Base-by-base conservation (phyloP, 2,113 vertebrate species). In the Dipodomys merriami region DNA sequence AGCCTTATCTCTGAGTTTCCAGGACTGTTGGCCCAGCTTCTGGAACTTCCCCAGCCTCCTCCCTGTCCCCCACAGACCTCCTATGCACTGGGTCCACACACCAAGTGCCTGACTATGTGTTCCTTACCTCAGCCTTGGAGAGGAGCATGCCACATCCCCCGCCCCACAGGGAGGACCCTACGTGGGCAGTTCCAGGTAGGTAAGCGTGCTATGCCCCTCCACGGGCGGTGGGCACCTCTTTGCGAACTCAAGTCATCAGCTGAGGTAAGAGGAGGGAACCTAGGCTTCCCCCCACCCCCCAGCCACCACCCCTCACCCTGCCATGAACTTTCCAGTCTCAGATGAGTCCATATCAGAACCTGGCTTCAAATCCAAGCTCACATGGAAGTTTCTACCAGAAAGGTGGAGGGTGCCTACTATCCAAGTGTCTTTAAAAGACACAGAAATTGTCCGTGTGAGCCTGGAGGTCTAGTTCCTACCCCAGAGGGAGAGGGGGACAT, bases 1-100 rank as follows among this genome's bases (percentile, higher is more conserved):
- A 95, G 72, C 85, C 90, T 67, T 72, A 87, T 88, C 88, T 87
- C 93, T 11, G 9, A 86, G 85, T 73, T 74, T 89, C 87, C 93
- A 95, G 96, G 92, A 96, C 96, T 96, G 82, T 91, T 81, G 90
- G 87, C 91, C 82, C 69, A 19, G 90, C 82, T 90, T 95, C 91
- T 4, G 1, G 77, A 89, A 44, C 64, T 29, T 64, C 90, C 87
- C 69, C 68, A 22, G 84, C 57, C 72, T 29, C 57, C n/a, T 23
- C 5, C 53, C 5, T 1, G 72, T 23, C 39, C 35, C 22, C 64
- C 22, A 18, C 33, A 64, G 86, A 82, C 74, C 72, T n/a, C 0
- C 39, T 10, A 53, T 0, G 3, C n/a, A 16, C 25, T 10, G 46
- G 89, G 25, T 1, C 2, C 20, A 30, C 5, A 23, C 19, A 13